A percentile compares a stretch with the other conserved stretches of the same genome.
phyloP scores from a whole-genome alignment of 2,113 vertebrate species.

The Myotis lucifugus region DNA sequence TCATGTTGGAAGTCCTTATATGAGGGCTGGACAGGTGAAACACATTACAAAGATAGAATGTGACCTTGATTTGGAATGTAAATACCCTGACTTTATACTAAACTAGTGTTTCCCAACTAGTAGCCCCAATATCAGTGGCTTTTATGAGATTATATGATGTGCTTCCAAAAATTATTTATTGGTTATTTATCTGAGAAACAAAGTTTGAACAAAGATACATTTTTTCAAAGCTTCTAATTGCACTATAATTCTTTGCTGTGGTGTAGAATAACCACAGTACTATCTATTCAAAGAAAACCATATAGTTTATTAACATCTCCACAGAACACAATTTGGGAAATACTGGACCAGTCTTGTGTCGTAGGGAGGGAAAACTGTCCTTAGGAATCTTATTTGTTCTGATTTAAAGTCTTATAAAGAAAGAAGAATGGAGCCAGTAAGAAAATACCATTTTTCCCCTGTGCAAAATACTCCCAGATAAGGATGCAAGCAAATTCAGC shows the following conservation, averaged over 20 bases:
- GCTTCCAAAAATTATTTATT: conserved; percentile 35
- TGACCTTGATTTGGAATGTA: background rate
- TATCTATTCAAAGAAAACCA: background rate
- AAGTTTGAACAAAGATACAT: conserved; percentile 55
- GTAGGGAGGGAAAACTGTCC: conserved; percentile 58
- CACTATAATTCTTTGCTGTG: conserved; percentile 52
- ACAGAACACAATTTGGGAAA: conserved; percentile 44
- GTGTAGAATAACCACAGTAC: background rate
- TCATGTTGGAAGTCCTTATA: background rate
- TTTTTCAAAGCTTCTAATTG: conserved; percentile 52
- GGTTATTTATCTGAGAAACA: background rate
- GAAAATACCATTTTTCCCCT: conserved; percentile 65
- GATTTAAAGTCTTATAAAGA: conserved; percentile 69
- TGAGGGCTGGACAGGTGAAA: background rate
- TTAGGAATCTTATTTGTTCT: conserved; percentile 64
- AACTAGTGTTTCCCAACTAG: background rate
- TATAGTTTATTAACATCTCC: conserved; percentile 71
- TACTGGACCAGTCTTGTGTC: conserved; percentile 1
- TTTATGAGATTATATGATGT: background rate
- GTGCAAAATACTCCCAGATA: conserved; percentile 68
- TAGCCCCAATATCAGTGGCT: background rate
- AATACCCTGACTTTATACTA: background rate
- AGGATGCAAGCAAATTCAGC: conserved; percentile 59
- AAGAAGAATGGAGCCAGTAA: conserved; percentile 60
- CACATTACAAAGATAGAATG: background rate